phyloP scores from a whole-genome alignment of 2,888 invertebrate genomes.

The Latrodectus hesperus region DNA sequence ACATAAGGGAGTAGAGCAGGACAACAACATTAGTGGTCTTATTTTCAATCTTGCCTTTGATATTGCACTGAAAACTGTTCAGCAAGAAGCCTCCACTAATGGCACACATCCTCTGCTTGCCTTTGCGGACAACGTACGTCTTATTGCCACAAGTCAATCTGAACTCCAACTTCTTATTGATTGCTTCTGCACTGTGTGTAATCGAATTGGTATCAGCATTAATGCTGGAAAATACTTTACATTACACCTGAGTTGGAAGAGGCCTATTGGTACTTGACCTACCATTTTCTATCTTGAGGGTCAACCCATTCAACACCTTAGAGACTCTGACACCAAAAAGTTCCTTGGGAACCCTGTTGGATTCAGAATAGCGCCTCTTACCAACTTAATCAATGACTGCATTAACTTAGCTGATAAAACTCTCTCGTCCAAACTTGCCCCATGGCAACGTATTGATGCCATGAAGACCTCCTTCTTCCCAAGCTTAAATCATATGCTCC shows the following conservation, averaged over 20 bases:
- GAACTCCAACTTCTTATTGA: conserved; percentile 48
- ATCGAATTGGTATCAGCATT: background rate
- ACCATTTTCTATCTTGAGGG: background rate
- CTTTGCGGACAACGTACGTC: conserved; percentile 72
- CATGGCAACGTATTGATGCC: too few relatives aligned
- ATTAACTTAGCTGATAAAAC: too few relatives aligned
- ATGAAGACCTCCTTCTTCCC: too few relatives aligned
- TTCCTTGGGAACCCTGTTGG: too few relatives aligned
- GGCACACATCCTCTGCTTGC: conserved; percentile 12
- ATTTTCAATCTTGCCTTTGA: conserved; percentile 74
- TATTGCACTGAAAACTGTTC: conserved; percentile 67
- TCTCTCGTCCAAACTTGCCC: too few relatives aligned
- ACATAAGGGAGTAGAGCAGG: conserved; percentile 54
- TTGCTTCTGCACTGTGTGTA: background rate
- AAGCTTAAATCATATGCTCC: too few relatives aligned
- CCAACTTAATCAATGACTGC: too few relatives aligned
- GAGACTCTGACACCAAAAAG: too few relatives aligned
- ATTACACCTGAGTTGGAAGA: too few relatives aligned
- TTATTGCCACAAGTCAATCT: conserved; percentile 46
- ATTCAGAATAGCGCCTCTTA: too few relatives aligned
- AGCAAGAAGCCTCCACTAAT: background rate
- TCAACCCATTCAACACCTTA: too few relatives aligned
- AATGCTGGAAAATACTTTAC: background rate
- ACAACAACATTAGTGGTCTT: conserved; percentile 73
- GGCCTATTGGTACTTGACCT: background rate